Evolutionary conservation across 2,797 vertebrate genomes (phyloP), one percentile per base, ranked within the genome.

Genomic region (Acanthurus lineatus): DNA sequence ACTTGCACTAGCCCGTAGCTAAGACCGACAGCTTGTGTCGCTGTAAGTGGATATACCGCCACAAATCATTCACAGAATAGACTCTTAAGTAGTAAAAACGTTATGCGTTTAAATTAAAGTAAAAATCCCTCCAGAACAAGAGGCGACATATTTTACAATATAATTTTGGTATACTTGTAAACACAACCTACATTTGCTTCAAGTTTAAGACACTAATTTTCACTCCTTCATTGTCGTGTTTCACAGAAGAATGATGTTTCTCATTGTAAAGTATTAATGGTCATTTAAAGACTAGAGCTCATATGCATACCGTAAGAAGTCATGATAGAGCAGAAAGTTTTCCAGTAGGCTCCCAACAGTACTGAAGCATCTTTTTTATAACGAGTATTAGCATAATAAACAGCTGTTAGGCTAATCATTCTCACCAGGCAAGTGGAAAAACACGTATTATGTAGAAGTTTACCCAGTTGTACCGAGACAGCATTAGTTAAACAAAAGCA

Each of bases 61-160:
- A 68, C 0, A 61, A 2, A 1, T 5, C 1, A 0, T 61, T 15
- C 0, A 54, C 9, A 20, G 45, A 57, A 3, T 12, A 3, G 9
- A 12, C 10, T 42, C 0, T n/a, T 19, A 1, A 40, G 11, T 53
- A 7, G 0, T 3, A 2, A 40, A 40, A 40, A 40, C 8, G 40
- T 40, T 32, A 32, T 6, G 0, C 2, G 0, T 22, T 12, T 14
- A 4, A 0, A 5, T 12, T 14, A 4, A 0, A 5, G 0, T 22
- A 28, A 2, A 19, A 38, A 20, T 3, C 17, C 1, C 1, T 0
- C 5, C 3, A 0, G 0, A 0, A 32, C 3, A 20, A 0, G 1
- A 1, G 2, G 10, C 0, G 0, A 4, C 2, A 6, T 4, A 0
- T n/a, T 32, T 53, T 32, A 32, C 28, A 4, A 32, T 32, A 32